phyloP scores from a whole-genome alignment of 2,113 vertebrate genomes.

The Heptranchias perlo region DNA sequence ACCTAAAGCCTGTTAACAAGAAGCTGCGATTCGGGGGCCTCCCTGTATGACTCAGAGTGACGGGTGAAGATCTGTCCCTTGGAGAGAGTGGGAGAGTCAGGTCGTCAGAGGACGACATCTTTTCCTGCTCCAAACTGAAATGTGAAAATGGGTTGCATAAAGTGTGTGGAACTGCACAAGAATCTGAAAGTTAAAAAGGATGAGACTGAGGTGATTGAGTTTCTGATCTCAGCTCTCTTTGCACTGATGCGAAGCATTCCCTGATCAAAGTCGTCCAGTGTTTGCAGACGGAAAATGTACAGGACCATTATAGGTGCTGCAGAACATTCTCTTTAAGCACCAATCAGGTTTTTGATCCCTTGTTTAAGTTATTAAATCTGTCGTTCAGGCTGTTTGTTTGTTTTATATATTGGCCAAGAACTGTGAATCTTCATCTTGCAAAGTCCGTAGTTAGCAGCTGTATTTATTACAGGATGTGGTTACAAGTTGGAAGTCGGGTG shows the following conservation, averaged over 20 bases:
- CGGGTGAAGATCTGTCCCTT: neutral
- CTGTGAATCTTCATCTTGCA: neutral
- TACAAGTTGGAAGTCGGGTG: neutral
- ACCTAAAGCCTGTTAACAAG: conserved; percentile 80
- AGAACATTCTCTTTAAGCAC: neutral
- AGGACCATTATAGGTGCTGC: neutral
- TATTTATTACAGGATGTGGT: neutral
- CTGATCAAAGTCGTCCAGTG: neutral
- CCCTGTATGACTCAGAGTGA: conserved; percentile 69
- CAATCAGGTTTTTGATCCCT: conserved; percentile 1
- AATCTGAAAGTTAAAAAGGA: neutral
- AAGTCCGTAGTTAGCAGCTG: neutral
- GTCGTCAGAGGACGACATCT: too few species aligned
- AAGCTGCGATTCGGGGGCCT: conserved; percentile 91
- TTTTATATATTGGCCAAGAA: neutral
- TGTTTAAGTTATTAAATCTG: conserved; percentile 18
- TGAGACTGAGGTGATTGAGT: neutral
- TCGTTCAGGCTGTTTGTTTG: neutral
- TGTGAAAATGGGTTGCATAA: neutral
- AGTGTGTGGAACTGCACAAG: neutral
- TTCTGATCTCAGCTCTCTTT: conserved; percentile 17
- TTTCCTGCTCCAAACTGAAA: neutral
- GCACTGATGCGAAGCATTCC: conserved; percentile 7
- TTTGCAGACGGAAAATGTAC: neutral
- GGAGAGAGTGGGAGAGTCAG: neutral